Conservation (phyloP, 2,888 invertebrate species). For the Hoplodrina ambigua region DNA sequence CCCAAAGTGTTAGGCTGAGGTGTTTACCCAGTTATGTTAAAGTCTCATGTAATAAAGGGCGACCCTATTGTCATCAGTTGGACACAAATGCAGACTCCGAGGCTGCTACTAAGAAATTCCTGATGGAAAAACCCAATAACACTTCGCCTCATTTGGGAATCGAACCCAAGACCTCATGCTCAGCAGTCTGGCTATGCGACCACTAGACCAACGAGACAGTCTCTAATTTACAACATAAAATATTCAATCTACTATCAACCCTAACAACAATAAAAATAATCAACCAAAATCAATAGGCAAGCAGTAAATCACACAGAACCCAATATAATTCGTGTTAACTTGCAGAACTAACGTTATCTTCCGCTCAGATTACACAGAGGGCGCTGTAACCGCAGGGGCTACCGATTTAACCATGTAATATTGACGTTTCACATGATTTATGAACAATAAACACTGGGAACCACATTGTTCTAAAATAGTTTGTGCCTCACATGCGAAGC, state of each 20-base stretch:
- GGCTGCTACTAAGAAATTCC: too few relatives aligned
- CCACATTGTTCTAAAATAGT: slow-evolving; percentile 77
- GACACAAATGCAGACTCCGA: too few relatives aligned
- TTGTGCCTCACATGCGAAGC: slow-evolving; percentile 11
- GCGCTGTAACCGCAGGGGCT: slow-evolving; percentile 66
- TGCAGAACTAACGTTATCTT: slow-evolving; percentile 68
- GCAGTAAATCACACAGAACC: slow-evolving; percentile 55
- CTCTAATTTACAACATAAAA: not conserved
- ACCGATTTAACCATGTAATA: slow-evolving; percentile 76
- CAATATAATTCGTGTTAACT: slow-evolving; percentile 64
- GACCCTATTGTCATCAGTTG: too few relatives aligned
- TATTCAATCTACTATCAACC: not conserved
- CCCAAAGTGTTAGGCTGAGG: too few relatives aligned
- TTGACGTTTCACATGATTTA: slow-evolving; percentile 85
- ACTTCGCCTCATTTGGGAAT: too few relatives aligned
- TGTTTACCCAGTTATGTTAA: too few relatives aligned
- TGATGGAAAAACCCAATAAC: too few relatives aligned
- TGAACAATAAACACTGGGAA: slow-evolving; percentile 79
- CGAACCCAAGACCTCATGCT: too few relatives aligned
- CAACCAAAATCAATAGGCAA: slow-evolving; percentile 17
- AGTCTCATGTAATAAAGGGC: too few relatives aligned
- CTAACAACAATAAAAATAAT: slow-evolving; percentile 10
- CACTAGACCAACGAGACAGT: too few relatives aligned
- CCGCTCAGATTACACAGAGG: slow-evolving; percentile 61
- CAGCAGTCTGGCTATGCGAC: too few relatives aligned